Evolutionary conservation across 92 coral and sea anemone species (phyloP).

Genomic region (Micromussa lordhowensis): DNA sequence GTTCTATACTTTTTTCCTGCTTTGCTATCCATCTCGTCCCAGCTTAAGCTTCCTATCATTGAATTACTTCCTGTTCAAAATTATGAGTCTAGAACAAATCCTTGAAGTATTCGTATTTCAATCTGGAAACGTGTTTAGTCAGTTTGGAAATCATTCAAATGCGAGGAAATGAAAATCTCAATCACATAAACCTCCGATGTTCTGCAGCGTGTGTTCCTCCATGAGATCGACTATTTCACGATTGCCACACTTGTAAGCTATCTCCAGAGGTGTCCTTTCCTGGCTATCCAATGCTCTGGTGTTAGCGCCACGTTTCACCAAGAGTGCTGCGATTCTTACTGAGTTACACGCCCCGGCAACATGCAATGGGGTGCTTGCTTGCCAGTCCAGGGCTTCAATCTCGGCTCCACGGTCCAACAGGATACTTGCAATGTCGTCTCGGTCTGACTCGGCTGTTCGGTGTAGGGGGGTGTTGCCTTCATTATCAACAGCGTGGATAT

Average conservation of each 20-base stretch:
- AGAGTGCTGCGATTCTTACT: conserved; percentile 46
- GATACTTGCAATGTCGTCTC: conserved; percentile 80
- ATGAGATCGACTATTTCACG: conserved; percentile 19
- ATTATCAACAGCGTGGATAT: conserved; percentile 70
- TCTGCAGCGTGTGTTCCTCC: conserved; percentile 5
- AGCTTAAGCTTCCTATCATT: too few species aligned
- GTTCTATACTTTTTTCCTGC: too few species aligned
- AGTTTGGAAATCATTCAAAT: not conserved
- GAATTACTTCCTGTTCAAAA: too few species aligned
- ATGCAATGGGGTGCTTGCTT: conserved; percentile 74
- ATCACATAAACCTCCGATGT: not conserved
- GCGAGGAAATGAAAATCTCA: not conserved
- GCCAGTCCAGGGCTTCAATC: conserved; percentile 53
- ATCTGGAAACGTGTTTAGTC: not conserved
- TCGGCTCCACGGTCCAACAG: conserved; percentile 74
- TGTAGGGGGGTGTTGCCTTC: conserved; percentile 76
- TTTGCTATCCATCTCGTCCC: too few species aligned
- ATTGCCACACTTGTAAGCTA: conserved; percentile 61
- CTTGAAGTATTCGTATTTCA: not conserved
- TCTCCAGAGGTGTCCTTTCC: conserved; percentile 67
- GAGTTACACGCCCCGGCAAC: conserved; percentile 76
- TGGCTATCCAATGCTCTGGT: conserved; percentile 58
- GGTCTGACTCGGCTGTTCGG: conserved; percentile 73
- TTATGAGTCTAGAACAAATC: too few species aligned
- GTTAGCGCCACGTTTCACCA: conserved; percentile 66